phyloP scores from a whole-genome alignment of 1,140 invertebrate genomes.

The Drosophila ironensis region DNA sequence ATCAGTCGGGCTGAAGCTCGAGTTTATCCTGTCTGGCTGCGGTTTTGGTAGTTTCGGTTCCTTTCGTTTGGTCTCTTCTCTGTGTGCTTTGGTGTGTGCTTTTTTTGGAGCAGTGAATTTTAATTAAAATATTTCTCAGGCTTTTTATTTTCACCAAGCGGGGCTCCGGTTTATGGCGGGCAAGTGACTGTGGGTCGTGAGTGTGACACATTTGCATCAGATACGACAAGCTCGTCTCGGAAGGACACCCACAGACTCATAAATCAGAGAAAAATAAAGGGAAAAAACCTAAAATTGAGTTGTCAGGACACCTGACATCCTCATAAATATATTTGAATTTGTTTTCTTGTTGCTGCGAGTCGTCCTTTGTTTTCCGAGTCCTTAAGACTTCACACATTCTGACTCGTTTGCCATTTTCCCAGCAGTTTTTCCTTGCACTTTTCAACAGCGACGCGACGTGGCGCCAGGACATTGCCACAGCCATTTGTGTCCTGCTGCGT shows the following conservation, averaged over 20 bases:
- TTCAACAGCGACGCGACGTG: constrained; percentile 31
- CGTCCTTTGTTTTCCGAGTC: constrained; percentile 16
- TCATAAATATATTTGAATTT: constrained; percentile 68
- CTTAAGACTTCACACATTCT: constrained; percentile 59
- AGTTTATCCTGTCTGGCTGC: constrained; percentile 64
- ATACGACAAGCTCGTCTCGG: constrained; percentile 55
- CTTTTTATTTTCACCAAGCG: constrained; percentile 37
- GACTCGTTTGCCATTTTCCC: constrained; percentile 25
- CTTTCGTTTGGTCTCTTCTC: constrained; percentile 4
- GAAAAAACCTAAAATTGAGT: constrained; percentile 54
- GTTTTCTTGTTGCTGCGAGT: constrained; percentile 9
- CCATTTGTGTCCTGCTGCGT: constrained; percentile 51
- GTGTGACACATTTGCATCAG: constrained; percentile 79
- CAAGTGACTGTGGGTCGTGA: constrained; percentile 45
- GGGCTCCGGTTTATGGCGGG: not conserved
- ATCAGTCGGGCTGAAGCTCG: constrained; percentile 44
- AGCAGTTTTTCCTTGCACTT: not conserved
- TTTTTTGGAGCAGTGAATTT: constrained; percentile 68
- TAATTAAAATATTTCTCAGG: constrained; percentile 81
- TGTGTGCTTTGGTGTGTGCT: too few relatives aligned
- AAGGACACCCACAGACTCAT: constrained; percentile 65
- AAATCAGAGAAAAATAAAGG: constrained; percentile 47
- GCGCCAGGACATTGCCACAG: constrained; percentile 49
- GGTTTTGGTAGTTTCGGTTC: constrained; percentile 59
- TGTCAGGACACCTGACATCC: constrained; percentile 58